A percentile compares a stretch with the other conserved stretches of the same genome.
Conservation (phyloP, 1,140 invertebrate genomes). For the Yoshiicerus persimilis region DNA sequence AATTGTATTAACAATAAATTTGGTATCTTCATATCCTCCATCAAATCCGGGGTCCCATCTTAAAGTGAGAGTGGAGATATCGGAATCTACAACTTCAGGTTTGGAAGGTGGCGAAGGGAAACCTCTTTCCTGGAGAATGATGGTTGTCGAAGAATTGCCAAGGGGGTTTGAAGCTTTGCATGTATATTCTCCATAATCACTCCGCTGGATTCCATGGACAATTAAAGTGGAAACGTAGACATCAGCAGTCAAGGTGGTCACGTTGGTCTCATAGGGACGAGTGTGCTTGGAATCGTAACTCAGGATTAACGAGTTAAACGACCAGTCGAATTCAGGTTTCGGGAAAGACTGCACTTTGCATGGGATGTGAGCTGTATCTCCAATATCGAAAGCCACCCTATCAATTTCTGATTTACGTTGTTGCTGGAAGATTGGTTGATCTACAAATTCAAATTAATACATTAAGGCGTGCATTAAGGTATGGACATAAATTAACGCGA, state of each 20-base stretch:
- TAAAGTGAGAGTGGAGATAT: constrained; percentile 73
- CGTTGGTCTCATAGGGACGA: constrained; percentile 72
- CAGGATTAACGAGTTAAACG: constrained; percentile 70
- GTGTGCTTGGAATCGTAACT: constrained; percentile 76
- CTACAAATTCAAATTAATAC: constrained; percentile 21
- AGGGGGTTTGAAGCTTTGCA: constrained; percentile 78
- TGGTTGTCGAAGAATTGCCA: constrained; percentile 67
- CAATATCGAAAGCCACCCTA: constrained; percentile 76
- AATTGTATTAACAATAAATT: constrained; percentile 37
- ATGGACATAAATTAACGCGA: not conserved
- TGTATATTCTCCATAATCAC: constrained; percentile 86
- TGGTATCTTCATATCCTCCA: constrained; percentile 58
- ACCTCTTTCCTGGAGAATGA: constrained; percentile 67
- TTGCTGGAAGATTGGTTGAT: constrained; percentile 47
- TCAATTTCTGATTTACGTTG: constrained; percentile 41
- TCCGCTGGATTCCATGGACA: constrained; percentile 72
- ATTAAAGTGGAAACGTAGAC: constrained; percentile 77
- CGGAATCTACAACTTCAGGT: constrained; percentile 67
- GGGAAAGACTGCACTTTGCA: constrained; percentile 90
- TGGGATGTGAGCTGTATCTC: constrained; percentile 78
- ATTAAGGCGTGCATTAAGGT: not conserved
- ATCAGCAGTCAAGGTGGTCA: constrained; percentile 77
- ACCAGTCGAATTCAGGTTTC: constrained; percentile 89
- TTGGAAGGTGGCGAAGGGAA: constrained; percentile 77
- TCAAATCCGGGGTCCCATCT: constrained; percentile 86